phyloP scores from a whole-genome alignment of 2,888 invertebrate species.

The Yponomeuta cagnagella region DNA sequence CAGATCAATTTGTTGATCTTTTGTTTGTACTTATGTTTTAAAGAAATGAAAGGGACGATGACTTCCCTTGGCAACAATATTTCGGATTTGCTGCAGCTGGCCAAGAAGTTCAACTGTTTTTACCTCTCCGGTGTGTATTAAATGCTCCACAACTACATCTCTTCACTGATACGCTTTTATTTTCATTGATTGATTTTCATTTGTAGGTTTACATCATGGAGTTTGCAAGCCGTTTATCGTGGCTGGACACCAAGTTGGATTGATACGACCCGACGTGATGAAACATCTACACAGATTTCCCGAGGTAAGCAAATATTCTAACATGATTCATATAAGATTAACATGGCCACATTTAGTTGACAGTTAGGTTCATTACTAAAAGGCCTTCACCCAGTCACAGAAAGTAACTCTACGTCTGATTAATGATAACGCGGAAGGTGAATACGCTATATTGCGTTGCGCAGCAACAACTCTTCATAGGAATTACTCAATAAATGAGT shows the following conservation, averaged over 20 bases:
- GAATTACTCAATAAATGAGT: background rate
- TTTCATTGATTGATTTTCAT: slow-evolving; percentile 8
- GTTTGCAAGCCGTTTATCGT: slow-evolving; percentile 92
- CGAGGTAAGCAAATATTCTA: slow-evolving; percentile 72
- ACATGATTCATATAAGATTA: background rate
- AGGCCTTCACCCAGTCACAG: background rate
- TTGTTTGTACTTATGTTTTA: background rate
- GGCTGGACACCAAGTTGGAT: slow-evolving; percentile 91
- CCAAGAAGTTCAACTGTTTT: slow-evolving; percentile 92
- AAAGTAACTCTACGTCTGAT: background rate
- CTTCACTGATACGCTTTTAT: slow-evolving; percentile 16
- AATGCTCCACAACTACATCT: background rate
- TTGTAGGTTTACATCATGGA: slow-evolving; percentile 82
- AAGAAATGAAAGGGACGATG: slow-evolving; percentile 71
- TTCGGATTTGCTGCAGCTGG: slow-evolving; percentile 82
- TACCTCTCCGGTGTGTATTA: slow-evolving; percentile 83
- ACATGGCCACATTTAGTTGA: background rate
- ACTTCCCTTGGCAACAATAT: slow-evolving; percentile 61
- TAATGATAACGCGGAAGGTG: no score
- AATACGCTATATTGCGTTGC: no score
- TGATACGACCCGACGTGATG: slow-evolving; percentile 89
- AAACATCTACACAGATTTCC: slow-evolving; percentile 87
- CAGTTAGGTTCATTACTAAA: background rate
- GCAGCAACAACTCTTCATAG: no score
- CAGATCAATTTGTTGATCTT: background rate